Base-by-base conservation (phyloP, 2,888 invertebrate genomes). In the Drosophila bunnanda region DNA sequence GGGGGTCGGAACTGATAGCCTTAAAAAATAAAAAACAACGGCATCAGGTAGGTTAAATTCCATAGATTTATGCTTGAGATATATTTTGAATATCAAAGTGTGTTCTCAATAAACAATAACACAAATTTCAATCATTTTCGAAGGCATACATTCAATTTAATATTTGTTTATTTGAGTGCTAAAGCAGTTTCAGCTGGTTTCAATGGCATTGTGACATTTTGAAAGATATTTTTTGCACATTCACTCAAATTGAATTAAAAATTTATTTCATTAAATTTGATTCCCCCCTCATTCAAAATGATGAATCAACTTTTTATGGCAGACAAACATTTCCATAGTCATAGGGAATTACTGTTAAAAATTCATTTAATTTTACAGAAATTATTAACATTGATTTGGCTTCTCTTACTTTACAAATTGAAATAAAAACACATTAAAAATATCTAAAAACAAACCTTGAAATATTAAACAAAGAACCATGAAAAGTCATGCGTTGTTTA, bases 241-340 rank as follows among this genome's bases (percentile, higher is more conserved):
- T 77, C 69, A 68, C 61, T 58, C 73, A 78, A 88, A 85, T 82
- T 82, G 81, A 88, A 82, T 82, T 82, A 85, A 80, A 74, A 69
- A 61, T 52, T 71, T 60, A 55, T 57, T 41, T 60, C 81, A 80
- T 82, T 67, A 39, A 58, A 76, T 66, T 73, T 68, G 82, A 75
- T 62, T 73, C 41, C 9, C 9, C 9, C 9, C 20, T n/a, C 39
- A 17, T 1, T 13, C 9, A 39, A 32, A 62, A 65, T 34, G 69
- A 74, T 71, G 77, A 82, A 60, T 79, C 65, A 55, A 53, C 54
- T 32, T 30, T 13, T 7, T 6, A 28, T 8, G 38, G 10, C n/a
- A 5, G 12, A n/a, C 17, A 17, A 17, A 36, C 1, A 28, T 2
- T 17, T 43, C 5, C 17, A 55, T 15, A 32, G 57, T 57, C 25